Evolutionary conservation across 2,888 invertebrate species (phyloP), one percentile per base, ranked within the genome.

Genomic region (Thelaira solivaga): DNA sequence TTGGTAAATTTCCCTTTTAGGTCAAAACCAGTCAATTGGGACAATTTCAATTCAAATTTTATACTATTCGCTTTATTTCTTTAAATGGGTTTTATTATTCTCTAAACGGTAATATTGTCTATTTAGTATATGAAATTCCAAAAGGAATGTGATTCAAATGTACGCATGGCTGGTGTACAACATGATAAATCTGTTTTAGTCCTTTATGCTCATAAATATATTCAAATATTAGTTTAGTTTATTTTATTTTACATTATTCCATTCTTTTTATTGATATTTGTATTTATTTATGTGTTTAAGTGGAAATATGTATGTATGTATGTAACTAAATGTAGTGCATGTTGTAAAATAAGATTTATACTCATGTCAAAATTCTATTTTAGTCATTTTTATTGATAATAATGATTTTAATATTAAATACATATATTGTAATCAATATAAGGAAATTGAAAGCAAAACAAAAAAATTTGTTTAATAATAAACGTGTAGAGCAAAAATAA

Each of bases 341-440:
- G n/a, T n/a, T 51, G 31, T 41, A 41, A 53, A 24, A 34, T 34
- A 16, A 49, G 13, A 67, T 47, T 7, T 26, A 18, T 39, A 49
- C 39, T 10, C n/a, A 72, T 20, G 41, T 31, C 57, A 34, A 45
- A 72, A 43, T 77, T 39, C 31, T 68, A 61, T 47, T 77, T 57
- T 64, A 39, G 29, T 16, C 13, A 51, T 26, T 73, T 41, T 49
- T 61, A 49, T 47, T 73, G 65, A 51, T 65, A 36, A 68, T 68
- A 72, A 68, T 68, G 51, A 65, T 73, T 57, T 64, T 73, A 68
- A 68, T 59, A 59, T 74, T 65, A 45, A 65, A 64, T 53, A 55
- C 36, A 36, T 78, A 45, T 31, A 61, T 61, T 53, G 31, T 11
- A 41, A 45, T 45, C 41, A 55, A 24, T 26, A 4, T 41, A 18